phyloP scores from a whole-genome alignment of 2,888 invertebrate genomes.

The Eustalomyia histrio region DNA sequence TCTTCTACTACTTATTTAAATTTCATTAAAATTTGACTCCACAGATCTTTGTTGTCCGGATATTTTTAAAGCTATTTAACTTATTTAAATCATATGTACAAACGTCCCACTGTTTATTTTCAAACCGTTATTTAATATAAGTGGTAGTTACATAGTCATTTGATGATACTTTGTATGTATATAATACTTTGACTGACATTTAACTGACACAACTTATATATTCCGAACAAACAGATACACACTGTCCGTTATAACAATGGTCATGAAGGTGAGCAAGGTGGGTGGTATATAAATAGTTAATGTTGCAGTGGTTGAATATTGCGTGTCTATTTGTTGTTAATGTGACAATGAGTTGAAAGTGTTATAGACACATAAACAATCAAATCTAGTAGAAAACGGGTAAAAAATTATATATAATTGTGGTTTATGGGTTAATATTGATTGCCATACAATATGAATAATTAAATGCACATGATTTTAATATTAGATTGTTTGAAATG shows the following conservation, averaged over 20 bases:
- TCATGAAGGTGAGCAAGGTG: not conserved
- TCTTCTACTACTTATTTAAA: no score
- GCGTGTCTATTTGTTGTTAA: constrained; percentile 59
- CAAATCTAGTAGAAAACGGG: constrained; percentile 32
- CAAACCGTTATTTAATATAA: constrained; percentile 22
- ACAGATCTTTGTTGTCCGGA: no score
- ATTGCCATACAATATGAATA: constrained; percentile 44
- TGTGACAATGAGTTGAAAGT: constrained; percentile 60
- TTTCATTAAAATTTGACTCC: no score
- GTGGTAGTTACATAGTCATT: constrained; percentile 20
- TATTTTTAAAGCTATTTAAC: no score
- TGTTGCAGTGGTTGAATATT: constrained; percentile 18
- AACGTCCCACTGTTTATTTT: not conserved
- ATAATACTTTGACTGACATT: constrained; percentile 54
- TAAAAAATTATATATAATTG: constrained; percentile 55
- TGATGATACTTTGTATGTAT: constrained; percentile 31
- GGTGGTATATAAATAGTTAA: not conserved
- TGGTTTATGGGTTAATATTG: constrained; percentile 60
- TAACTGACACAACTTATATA: constrained; percentile 45
- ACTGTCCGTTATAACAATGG: constrained; percentile 8
- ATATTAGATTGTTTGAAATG: not conserved
- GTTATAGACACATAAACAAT: constrained; percentile 63
- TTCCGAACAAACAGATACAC: constrained; percentile 4
- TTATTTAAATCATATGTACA: no score
- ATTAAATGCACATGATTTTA: constrained; percentile 18